These are phyloP conservation scores for Acrocephalus scirpaceus DNA, from an alignment of 2,797 vertebrate genomes.

Conservation along the genomic window DNA sequence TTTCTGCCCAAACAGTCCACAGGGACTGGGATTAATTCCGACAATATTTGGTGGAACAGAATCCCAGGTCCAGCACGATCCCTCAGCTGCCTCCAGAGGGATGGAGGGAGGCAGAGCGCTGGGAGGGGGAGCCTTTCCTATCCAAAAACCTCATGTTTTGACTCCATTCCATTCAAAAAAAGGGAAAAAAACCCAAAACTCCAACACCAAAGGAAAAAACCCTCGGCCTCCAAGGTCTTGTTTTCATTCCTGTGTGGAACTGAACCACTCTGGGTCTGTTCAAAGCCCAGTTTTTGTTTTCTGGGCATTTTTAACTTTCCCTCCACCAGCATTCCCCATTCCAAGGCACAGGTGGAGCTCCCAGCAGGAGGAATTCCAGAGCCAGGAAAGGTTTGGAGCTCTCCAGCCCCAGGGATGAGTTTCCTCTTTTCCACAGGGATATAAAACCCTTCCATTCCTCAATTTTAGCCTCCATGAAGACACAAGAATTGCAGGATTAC, in stretches of 20 bases:
- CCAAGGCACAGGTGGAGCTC: background rate
- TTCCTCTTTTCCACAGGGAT: background rate
- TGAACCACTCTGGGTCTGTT: background rate
- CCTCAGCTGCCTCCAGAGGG: background rate
- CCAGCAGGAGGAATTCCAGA: background rate
- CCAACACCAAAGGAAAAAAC: background rate
- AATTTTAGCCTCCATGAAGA: background rate
- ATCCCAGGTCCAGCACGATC: background rate
- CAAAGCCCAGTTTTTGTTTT: background rate
- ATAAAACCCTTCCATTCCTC: background rate
- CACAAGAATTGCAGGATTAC: background rate
- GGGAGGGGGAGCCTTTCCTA: slow-evolving; percentile 19
- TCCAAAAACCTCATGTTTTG: slow-evolving; percentile 8
- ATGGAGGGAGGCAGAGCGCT: background rate
- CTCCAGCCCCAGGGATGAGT: background rate
- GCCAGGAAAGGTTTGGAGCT: background rate
- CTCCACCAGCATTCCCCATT: background rate
- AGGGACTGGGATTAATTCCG: background rate
- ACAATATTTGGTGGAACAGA: slow-evolving; percentile 49
- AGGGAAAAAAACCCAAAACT: accelerated
- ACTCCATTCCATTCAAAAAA: slow-evolving; percentile 9
- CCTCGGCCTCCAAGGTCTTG: background rate
- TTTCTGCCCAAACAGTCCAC: background rate
- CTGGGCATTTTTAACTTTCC: background rate
- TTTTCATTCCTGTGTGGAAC: slow-evolving; percentile 6